These are phyloP conservation scores for Esox lucius DNA, from an alignment of 2,797 vertebrate species.

Conservation along the genomic window DNA sequence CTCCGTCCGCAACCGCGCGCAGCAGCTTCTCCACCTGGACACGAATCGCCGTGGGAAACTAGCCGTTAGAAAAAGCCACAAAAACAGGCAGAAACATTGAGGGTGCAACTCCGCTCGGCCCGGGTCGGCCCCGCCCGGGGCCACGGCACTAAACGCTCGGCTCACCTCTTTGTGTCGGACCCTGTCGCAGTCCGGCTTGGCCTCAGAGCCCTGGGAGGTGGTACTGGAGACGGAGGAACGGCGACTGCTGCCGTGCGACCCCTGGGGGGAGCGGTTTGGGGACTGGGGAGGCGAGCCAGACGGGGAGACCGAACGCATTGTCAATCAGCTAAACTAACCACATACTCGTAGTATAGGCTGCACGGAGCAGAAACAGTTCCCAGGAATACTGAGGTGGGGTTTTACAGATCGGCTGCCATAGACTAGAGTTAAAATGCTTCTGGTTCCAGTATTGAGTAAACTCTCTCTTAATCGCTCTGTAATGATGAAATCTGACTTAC, in stretches of 20 bases:
- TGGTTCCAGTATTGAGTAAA: neutral
- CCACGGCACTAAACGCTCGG: neutral
- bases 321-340: neutral
- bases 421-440: too few relatives aligned
- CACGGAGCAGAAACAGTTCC: neutral
- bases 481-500: constrained; percentile 61
- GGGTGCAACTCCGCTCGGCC: neutral
- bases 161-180: constrained; percentile 84
- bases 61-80: too few relatives aligned
- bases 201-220: constrained; percentile 75
- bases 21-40: constrained; percentile 92
- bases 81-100: neutral
- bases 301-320: too few relatives aligned
- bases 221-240: constrained; percentile 85
- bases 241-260: constrained; percentile 83
- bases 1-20: constrained; percentile 91
- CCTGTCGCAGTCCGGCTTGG: constrained; percentile 72
- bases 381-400: neutral
- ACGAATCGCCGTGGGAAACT: too few relatives aligned
- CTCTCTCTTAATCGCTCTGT: neutral
- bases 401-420: neutral
- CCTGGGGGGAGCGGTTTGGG: constrained; percentile 71
- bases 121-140: neutral
- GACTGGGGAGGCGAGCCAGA: constrained; percentile 62
- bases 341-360: neutral